These are phyloP conservation scores for Theocolax elegans DNA, from an alignment of 1,140 invertebrate genomes.

Conservation along the genomic window DNA sequence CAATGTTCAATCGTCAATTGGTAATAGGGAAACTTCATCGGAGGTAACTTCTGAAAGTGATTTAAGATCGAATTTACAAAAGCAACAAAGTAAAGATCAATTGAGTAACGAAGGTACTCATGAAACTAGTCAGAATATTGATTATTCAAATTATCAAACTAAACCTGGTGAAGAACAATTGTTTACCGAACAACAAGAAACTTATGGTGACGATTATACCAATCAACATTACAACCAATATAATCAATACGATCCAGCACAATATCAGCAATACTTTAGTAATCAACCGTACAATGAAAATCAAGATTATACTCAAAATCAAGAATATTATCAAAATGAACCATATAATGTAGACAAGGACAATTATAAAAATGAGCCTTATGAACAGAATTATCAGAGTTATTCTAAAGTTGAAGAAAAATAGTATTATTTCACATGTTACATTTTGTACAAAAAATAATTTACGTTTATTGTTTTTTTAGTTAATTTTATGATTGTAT, in stretches of 20 bases:
- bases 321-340: not conserved
- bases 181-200: constrained; percentile 30
- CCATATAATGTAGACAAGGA: constrained; percentile 43
- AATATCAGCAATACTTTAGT: constrained; percentile 46
- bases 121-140: too few relatives aligned
- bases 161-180: constrained; percentile 4
- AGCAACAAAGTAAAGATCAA: constrained; percentile 17
- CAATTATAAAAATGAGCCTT: constrained; percentile 37
- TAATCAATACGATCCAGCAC: constrained; percentile 48
- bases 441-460: too few relatives aligned
- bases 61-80: not conserved
- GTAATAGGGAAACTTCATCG: too few relatives aligned
- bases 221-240: constrained; percentile 53
- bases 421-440: not conserved
- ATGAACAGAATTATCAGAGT: constrained; percentile 45
- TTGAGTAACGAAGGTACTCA: constrained; percentile 8
- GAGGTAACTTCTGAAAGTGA: too few relatives aligned
- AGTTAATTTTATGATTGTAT: too few relatives aligned
- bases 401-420: constrained; percentile 34
- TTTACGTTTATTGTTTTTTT: too few relatives aligned
- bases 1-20: too few relatives aligned
- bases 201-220: constrained; percentile 42
- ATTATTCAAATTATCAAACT: not conserved
- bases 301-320: not conserved
- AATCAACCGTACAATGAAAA: constrained; percentile 19